A percentile compares a stretch with the other conserved stretches of the same genome.
phyloP scores from a whole-genome alignment of 2,113 vertebrate species.

The Aythya baeri region DNA sequence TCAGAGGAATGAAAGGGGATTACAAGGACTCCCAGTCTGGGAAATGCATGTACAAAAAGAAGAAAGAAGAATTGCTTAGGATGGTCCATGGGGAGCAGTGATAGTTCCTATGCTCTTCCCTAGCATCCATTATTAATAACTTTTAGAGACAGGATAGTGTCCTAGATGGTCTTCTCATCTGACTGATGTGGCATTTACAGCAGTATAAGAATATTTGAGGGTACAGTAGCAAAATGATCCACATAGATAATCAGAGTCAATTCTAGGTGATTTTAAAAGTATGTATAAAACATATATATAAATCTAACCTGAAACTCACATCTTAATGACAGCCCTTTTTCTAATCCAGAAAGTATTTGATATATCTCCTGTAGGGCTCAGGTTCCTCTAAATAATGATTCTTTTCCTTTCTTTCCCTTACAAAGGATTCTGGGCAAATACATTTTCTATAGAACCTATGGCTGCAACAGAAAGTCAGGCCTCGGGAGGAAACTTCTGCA shows the following conservation, averaged over 20 bases:
- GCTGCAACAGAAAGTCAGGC: not conserved
- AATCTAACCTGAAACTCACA: not conserved
- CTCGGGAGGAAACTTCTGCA: not conserved
- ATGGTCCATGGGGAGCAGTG: not conserved
- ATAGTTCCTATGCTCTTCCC: not conserved
- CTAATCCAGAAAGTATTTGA: not conserved
- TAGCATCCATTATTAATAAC: not conserved
- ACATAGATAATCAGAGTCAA: not conserved
- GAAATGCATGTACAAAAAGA: not conserved
- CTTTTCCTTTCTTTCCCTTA: not conserved
- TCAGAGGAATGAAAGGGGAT: not conserved
- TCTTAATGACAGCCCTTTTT: not conserved
- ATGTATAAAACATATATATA: not conserved
- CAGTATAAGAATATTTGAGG: not conserved
- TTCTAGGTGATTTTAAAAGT: not conserved
- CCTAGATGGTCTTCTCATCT: not conserved
- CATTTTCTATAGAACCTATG: constrained; percentile 8
- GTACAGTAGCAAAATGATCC: not conserved
- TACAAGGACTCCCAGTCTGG: not conserved
- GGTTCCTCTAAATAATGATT: constrained; percentile 5
- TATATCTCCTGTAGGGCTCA: not conserved
- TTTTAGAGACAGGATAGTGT: not conserved
- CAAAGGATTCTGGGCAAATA: constrained; percentile 9
- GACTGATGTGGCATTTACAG: not conserved
- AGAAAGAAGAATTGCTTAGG: not conserved